Evolutionary conservation across 2,888 invertebrate genomes (phyloP), one percentile per base, ranked within the genome.

Genomic region (Parnassius glacialis): DNA sequence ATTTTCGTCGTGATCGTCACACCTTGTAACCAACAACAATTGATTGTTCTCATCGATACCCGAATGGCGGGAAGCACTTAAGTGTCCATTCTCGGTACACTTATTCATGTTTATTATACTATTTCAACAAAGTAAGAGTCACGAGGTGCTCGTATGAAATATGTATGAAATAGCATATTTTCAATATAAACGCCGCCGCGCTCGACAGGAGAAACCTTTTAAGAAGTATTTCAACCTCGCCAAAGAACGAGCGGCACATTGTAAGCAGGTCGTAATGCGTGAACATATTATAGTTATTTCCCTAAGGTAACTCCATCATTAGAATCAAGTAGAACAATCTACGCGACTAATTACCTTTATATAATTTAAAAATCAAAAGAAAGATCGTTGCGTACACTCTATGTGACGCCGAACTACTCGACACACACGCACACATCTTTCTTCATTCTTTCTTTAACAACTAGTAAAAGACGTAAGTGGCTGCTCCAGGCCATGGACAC

Each of bases 181-280:
- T 59, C 59, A 56, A 63, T 63, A 59, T 59, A 56, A 59, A 63
- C 52, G 57, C 60, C 51, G 48, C 57, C 54, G 44, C 56, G 61
- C 48, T 48, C 59, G 64, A 70, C 70, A 72, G 52, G 69, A 59
- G 67, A 72, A 72, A 66, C 70, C 72, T 70, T 68, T 72, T 72
- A 71, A 58, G 58, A 52, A 44, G 44, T 58, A 34, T 25, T 52
- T 44, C 51, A 52, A 34, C 48, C 42, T 51, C n/a, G n/a, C 57
- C n/a, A 67, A 68, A 45, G 51, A 48, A 55, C 55, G 54, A 45
- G 52, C 48, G n/a, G 48, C 1, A 48, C 45, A 13, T 9, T 13
- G 13, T 13, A 10, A 10, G 34, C 34, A 9, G 48, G 13, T 48
- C 48, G 16, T n/a, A 48, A 48, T 48, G 48, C 48, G 48, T n/a